Percentiles rank a stretch among this genome's conserved stretches.
Conservation (phyloP, 2,888 invertebrate genomes). For the Timema podura region DNA sequence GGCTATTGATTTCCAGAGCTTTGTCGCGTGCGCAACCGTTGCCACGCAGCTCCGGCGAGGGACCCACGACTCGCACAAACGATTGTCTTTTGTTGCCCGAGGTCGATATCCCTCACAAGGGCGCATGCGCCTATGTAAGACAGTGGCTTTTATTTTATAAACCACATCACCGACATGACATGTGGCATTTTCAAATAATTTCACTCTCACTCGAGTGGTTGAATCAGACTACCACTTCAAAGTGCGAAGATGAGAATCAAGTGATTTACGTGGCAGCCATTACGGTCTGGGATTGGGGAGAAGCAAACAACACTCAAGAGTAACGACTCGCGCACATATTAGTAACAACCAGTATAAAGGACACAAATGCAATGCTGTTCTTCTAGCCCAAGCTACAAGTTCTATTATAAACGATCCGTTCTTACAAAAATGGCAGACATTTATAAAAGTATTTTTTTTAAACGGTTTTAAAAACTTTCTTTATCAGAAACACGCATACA, state of each 20-base stretch:
- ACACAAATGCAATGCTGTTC: too few relatives aligned
- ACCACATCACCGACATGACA: neutral
- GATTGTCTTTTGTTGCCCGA: constrained; percentile 23
- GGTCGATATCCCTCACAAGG: constrained; percentile 19
- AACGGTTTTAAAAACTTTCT: too few relatives aligned
- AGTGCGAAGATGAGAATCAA: constrained; percentile 3
- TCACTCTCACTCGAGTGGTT: neutral
- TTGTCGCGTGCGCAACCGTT: constrained; percentile 17
- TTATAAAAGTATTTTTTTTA: too few relatives aligned
- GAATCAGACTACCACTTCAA: neutral
- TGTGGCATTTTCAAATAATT: neutral
- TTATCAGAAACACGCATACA: too few relatives aligned
- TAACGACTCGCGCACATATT: too few relatives aligned
- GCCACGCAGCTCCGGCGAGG: constrained; percentile 19
- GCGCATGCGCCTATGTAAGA: constrained; percentile 16
- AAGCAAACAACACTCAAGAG: too few relatives aligned
- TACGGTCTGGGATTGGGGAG: neutral
- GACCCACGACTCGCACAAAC: neutral
- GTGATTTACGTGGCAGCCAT: constrained; percentile 14
- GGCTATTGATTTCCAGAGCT: constrained; percentile 21
- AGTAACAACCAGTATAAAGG: too few relatives aligned
- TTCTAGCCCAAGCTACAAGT: too few relatives aligned
- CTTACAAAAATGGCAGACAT: too few relatives aligned
- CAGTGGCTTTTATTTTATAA: too few relatives aligned
- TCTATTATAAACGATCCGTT: too few relatives aligned